Conservation (phyloP, 2,113 vertebrate genomes). For the Lonchura striata region DNA sequence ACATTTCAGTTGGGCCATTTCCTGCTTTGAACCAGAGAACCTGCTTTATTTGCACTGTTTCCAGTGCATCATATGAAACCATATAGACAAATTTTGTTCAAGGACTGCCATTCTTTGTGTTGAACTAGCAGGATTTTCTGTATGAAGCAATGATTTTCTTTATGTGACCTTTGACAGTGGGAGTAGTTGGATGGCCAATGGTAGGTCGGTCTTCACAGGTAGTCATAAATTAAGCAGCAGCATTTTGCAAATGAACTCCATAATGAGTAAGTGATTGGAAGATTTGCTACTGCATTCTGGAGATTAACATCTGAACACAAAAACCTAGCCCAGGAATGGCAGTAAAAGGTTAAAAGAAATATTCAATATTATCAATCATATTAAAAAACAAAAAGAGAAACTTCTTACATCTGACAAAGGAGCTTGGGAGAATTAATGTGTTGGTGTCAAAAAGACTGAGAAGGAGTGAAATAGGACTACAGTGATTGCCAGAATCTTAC, state of each 20-base stretch:
- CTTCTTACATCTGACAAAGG: slow-evolving; percentile 24
- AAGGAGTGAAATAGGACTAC: slow-evolving; percentile 16
- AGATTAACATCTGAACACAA: background rate
- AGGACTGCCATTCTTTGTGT: background rate
- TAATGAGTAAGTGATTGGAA: background rate
- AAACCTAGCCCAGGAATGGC: background rate
- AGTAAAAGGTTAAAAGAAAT: slow-evolving; percentile 41
- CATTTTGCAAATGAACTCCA: background rate
- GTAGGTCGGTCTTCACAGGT: background rate
- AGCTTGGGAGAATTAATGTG: slow-evolving; percentile 28
- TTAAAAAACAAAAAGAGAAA: background rate
- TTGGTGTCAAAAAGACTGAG: slow-evolving; percentile 42
- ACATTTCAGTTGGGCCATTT: background rate
- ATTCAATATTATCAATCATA: slow-evolving; percentile 46
- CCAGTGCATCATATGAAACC: background rate
- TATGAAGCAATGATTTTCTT: background rate
- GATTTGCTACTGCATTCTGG: background rate
- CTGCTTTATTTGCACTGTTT: background rate
- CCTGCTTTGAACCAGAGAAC: background rate
- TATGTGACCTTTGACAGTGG: background rate
- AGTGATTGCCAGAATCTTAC: slow-evolving; percentile 23
- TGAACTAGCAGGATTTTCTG: background rate
- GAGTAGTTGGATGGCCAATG: background rate
- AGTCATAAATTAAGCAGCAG: background rate
- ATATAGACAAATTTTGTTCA: background rate